phyloP scores from a whole-genome alignment of 2,888 invertebrate genomes.

The Xestoiulus laeticollis region DNA sequence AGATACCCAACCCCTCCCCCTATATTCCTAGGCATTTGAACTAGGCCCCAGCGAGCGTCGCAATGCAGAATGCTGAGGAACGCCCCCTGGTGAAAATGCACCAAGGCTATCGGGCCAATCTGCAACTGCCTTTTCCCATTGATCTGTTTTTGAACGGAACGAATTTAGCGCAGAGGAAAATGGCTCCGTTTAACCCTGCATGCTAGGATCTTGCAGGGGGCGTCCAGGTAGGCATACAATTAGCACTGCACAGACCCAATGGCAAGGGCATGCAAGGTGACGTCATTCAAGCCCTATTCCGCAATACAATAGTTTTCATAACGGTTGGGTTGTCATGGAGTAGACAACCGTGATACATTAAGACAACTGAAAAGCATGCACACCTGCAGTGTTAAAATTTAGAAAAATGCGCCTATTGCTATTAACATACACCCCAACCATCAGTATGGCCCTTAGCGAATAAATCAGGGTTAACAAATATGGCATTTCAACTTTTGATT shows the following conservation, averaged over 20 bases:
- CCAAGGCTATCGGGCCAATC: slow-evolving; percentile 42
- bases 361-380: no score
- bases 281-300: background rate
- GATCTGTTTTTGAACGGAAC: slow-evolving; percentile 32
- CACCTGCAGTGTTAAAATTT: no score
- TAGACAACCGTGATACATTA: no score
- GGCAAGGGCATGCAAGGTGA: background rate
- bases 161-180: slow-evolving; percentile 39
- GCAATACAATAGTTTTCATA: no score
- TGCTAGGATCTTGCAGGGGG: background rate
- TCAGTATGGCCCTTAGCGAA: no score
- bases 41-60: slow-evolving; percentile 40
- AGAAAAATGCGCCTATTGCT: no score
- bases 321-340: no score
- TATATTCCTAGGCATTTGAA: background rate
- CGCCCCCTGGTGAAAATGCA: slow-evolving; percentile 45
- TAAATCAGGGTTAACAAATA: no score
- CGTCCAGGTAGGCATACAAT: background rate
- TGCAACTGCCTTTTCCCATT: slow-evolving; percentile 34
- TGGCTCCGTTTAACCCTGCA: slow-evolving; percentile 4
- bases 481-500: no score
- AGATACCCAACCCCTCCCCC: background rate
- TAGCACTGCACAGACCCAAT: background rate
- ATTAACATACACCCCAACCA: no score
- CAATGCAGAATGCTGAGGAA: slow-evolving; percentile 48